A percentile compares a stretch with the other conserved stretches of the same genome.
These are phyloP conservation scores for Troilus luridus DNA, from an alignment of 2,888 invertebrate species.

Conservation along the genomic window DNA sequence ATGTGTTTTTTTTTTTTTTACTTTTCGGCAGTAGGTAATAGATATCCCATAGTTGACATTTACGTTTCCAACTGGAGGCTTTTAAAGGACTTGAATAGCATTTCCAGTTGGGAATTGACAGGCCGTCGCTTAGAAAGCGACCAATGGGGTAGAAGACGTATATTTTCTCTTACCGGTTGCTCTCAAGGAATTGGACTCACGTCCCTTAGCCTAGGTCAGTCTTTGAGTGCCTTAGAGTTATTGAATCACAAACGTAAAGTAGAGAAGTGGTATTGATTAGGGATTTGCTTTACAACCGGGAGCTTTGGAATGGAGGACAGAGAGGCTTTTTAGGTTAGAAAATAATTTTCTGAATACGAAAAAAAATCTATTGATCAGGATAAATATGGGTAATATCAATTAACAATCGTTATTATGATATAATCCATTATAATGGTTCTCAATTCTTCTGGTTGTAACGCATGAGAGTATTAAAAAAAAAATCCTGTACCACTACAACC, in stretches of 20 bases:
- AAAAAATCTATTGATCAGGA: neutral
- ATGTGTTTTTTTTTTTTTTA: too few species aligned
- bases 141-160: slow-evolving; percentile 11
- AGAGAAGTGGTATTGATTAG: neutral
- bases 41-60: neutral
- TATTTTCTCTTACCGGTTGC: neutral
- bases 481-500: too few species aligned
- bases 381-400: neutral
- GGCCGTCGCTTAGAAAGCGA: neutral
- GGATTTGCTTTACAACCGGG: neutral
- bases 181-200: neutral
- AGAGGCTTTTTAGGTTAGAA: neutral
- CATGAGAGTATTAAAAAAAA: too few species aligned
- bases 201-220: neutral
- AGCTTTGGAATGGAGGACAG: neutral
- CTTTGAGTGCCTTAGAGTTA: neutral
- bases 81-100: neutral
- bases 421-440: too few species aligned
- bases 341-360: neutral
- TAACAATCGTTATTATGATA: neutral
- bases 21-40: neutral
- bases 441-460: too few species aligned
- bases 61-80: neutral
- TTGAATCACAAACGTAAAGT: neutral
- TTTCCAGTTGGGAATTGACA: neutral